Conservation (phyloP, 1,140 invertebrate genomes). For the Diploscapter pachys region DNA sequence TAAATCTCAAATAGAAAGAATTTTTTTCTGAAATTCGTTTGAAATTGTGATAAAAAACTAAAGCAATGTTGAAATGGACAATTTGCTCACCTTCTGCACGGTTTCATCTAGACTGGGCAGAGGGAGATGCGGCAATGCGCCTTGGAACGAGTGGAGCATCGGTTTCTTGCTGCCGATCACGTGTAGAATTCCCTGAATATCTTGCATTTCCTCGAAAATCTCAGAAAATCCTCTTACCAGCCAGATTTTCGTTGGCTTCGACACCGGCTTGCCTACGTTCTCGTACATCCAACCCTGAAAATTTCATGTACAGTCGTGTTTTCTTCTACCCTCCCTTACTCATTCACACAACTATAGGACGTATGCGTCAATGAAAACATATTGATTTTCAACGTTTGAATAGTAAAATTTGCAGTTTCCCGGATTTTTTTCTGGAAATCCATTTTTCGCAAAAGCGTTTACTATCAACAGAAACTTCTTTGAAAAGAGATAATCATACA, state of each 20-base stretch:
- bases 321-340: too few relatives aligned
- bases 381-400: too few relatives aligned
- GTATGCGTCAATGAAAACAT: too few relatives aligned
- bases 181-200: constrained; percentile 41
- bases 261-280: constrained; percentile 56
- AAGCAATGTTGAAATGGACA: constrained; percentile 13
- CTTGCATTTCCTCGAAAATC: constrained; percentile 6
- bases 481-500: too few relatives aligned
- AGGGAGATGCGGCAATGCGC: constrained; percentile 84
- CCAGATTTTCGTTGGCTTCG: constrained; percentile 76
- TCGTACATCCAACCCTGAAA: constrained; percentile 88
- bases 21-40: too few relatives aligned
- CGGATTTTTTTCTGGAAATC: too few relatives aligned
- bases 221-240: constrained; percentile 62
- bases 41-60: constrained; percentile 14
- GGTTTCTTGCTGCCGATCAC: constrained; percentile 69
- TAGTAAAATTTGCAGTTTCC: too few relatives aligned
- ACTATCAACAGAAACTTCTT: too few relatives aligned
- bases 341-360: too few relatives aligned
- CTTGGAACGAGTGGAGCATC: constrained; percentile 91
- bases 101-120: constrained; percentile 82
- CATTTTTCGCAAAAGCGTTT: too few relatives aligned
- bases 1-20: too few relatives aligned
- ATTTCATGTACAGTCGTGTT: too few relatives aligned
- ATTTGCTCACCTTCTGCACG: constrained; percentile 71